Base-by-base conservation (phyloP, 2,113 vertebrate genomes). In the Clinocottus analis region DNA sequence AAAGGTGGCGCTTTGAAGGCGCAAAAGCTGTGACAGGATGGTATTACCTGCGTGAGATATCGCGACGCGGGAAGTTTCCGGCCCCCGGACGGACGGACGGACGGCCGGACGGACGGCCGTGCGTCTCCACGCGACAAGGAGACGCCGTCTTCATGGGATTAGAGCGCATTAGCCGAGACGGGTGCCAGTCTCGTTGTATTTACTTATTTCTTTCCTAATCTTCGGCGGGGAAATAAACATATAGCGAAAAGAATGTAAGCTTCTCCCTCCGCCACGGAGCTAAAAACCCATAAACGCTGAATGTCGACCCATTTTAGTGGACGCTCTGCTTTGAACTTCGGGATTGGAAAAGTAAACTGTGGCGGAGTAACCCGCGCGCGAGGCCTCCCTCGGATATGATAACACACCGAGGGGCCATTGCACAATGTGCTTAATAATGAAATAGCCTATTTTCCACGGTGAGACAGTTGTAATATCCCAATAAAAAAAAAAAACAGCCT, bases 1-100 rank as follows among this genome's bases (percentile, higher is more conserved):
- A 93, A 88, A 3, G 85, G 27, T 45, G 55, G 47, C 0, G 76
- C 91, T 92, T 93, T 90, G 89, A 93, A 89, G 90, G 84, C 65
- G 89, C 64, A 72, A 89, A n/a, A 82, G 86, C 83, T 84, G 84
- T 66, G 85, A 85, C 88, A 55, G 90, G 73, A 74, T 55, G 72
- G 85, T 64, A 86, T 85, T 89, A 89, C 88, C 79, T 77, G 80
- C 37, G 11, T 3, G 4, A 71, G 72, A 83, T 85, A 82, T 67
- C 37, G 17, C 61, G 17, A 51, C 29, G 14, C 49, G 1, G 71
- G 69, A 47, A 83, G 59, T 77, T 92, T 77, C 92, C 80, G n/a
- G n/a, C n/a, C n/a, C n/a, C n/a, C 58, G 87, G 88, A 86, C 90
- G 65, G 78, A 76, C 16, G 31, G 78, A 76, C 16, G n/a, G n/a